Conservation (phyloP, 1,140 invertebrate genomes). For the Drosophila parabipectinata region DNA sequence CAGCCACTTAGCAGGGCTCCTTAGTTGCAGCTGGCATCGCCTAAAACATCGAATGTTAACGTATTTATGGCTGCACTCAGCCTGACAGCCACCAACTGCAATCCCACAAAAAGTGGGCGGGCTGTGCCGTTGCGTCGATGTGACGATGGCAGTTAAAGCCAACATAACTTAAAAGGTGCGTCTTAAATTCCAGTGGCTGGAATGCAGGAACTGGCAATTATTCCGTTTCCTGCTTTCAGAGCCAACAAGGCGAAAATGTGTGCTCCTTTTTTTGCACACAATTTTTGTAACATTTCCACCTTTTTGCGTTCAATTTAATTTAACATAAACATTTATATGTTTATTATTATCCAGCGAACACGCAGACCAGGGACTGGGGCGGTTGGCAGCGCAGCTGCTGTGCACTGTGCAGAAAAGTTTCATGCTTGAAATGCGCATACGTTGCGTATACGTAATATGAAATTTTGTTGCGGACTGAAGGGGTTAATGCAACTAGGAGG, state of each 20-base stretch:
- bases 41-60: conserved; percentile 76
- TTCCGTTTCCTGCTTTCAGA: conserved; percentile 39
- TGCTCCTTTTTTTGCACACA: conserved; percentile 19
- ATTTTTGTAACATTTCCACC: conserved; percentile 76
- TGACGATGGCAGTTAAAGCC: conserved; percentile 17
- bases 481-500: conserved; percentile 38
- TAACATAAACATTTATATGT: conserved; percentile 81
- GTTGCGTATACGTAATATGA: conserved; percentile 75
- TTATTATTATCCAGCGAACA: conserved; percentile 70
- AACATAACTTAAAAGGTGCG: conserved; percentile 43
- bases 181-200: conserved; percentile 52
- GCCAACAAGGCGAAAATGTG: conserved; percentile 66
- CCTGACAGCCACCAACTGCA: conserved; percentile 64
- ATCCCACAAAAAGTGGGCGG: conserved; percentile 11
- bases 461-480: conserved; percentile 61
- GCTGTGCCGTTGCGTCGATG: background rate
- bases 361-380: conserved; percentile 18
- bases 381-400: conserved; percentile 43
- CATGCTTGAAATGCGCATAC: conserved; percentile 78
- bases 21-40: conserved; percentile 67
- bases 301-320: conserved; percentile 81
- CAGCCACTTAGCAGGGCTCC: conserved; percentile 65
- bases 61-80: conserved; percentile 79
- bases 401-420: conserved; percentile 72
- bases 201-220: conserved; percentile 27